These are phyloP conservation scores for Bursaphelenchus okinawaensis DNA, from an alignment of 2,888 invertebrate genomes.

Conservation along the genomic window DNA sequence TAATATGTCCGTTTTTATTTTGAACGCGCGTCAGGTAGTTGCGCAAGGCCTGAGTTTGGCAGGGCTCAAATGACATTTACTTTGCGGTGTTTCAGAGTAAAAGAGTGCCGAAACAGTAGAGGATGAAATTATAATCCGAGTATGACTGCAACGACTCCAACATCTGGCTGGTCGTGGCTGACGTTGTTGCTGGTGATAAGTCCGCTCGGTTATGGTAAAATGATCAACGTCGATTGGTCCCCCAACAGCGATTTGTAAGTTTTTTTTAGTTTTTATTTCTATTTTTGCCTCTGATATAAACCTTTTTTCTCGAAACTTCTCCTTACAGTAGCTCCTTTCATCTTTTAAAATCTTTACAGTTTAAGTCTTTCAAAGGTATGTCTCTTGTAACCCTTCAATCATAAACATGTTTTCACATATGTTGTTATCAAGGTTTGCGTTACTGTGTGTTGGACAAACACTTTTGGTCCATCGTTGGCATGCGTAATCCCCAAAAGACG, in stretches of 20 bases:
- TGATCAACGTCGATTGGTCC: neutral
- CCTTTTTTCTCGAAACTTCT: no score
- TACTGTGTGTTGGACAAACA: neutral
- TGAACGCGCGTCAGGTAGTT: neutral
- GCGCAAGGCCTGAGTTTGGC: neutral
- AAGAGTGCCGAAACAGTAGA: neutral
- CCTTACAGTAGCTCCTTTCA: no score
- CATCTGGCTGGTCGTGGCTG: no score
- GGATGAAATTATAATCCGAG: neutral
- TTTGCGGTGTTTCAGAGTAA: neutral
- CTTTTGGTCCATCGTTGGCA: neutral
- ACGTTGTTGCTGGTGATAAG: neutral
- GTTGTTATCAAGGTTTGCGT: no score
- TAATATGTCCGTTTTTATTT: neutral
- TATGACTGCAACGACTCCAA: no score
- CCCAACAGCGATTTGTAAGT: neutral
- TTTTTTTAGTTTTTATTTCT: neutral
- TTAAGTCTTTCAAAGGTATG: no score
- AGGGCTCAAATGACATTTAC: neutral
- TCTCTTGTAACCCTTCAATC: no score
- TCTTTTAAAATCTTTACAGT: no score
- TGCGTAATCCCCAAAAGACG: neutral
- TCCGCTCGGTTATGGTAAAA: neutral
- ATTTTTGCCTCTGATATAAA: no score
- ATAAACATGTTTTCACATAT: neutral